Evolutionary conservation across 2,888 invertebrate genomes (phyloP).

Genomic region (Tipula unca): DNA sequence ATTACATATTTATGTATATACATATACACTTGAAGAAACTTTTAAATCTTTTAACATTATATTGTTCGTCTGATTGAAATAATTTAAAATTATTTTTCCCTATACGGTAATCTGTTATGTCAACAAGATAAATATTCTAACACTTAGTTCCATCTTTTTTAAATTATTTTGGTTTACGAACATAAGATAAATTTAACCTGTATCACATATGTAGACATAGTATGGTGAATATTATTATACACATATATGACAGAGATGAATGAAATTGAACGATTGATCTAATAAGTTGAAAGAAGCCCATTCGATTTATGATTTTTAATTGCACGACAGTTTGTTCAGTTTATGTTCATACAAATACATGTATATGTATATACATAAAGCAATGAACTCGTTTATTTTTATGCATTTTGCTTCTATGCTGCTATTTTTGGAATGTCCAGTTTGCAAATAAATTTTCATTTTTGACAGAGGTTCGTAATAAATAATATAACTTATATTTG

Average conservation of each 20-base stretch:
- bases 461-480: neutral
- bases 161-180: neutral
- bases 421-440: neutral
- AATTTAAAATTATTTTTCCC: neutral
- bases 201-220: neutral
- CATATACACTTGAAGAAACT: neutral
- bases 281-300: neutral
- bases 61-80: neutral
- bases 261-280: neutral
- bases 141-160: neutral
- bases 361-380: no score
- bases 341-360: no score
- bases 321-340: no score
- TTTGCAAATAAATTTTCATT: neutral
- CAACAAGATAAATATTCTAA: neutral
- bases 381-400: neutral
- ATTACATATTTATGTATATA: no score
- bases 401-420: neutral
- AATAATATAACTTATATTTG: neutral
- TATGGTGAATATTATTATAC: neutral
- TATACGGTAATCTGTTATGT: neutral
- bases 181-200: neutral
- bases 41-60: neutral
- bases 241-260: neutral
- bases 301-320: neutral